Conservation (phyloP, 2,888 invertebrate genomes). For the Antheraea assamensis region DNA sequence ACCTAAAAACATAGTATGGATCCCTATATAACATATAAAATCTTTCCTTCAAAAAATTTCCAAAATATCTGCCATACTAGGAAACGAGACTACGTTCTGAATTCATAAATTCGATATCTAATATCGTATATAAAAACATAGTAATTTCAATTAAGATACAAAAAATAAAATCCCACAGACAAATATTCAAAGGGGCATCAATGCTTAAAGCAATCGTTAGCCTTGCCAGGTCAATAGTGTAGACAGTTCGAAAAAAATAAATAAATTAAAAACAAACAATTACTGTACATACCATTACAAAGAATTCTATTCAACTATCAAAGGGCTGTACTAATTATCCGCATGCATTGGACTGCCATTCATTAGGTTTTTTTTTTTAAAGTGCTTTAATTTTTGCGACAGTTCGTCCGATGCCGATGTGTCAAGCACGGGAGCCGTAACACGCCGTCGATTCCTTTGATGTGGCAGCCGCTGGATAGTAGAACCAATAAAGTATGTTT, state of each 20-base stretch:
- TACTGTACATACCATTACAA: constrained; percentile 23
- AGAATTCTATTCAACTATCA: constrained; percentile 33
- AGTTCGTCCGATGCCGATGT: constrained; percentile 60
- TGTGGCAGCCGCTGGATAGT: constrained; percentile 39
- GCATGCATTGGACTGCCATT: constrained; percentile 38
- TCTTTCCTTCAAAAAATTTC: too few relatives aligned
- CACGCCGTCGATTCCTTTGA: constrained; percentile 58
- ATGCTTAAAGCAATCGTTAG: too few relatives aligned
- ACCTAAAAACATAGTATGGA: background rate
- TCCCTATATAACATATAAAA: background rate
- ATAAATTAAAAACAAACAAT: constrained; percentile 23
- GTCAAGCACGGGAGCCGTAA: constrained; percentile 59
- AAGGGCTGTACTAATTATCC: constrained; percentile 50
- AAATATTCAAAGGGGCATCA: constrained; percentile 1
- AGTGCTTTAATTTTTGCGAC: constrained; percentile 65
- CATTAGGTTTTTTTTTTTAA: constrained; percentile 21
- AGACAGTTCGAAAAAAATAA: too few relatives aligned
- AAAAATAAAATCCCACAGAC: background rate
- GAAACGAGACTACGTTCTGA: background rate
- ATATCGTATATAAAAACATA: too few relatives aligned
- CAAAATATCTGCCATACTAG: background rate
- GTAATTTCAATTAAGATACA: background rate
- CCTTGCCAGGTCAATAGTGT: too few relatives aligned
- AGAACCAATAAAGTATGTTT: constrained; percentile 37
- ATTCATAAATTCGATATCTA: background rate